Percentiles rank a stretch among this genome's conserved stretches.
phyloP scores from a whole-genome alignment of 2,888 invertebrate genomes.

The Orchestes rusci region DNA sequence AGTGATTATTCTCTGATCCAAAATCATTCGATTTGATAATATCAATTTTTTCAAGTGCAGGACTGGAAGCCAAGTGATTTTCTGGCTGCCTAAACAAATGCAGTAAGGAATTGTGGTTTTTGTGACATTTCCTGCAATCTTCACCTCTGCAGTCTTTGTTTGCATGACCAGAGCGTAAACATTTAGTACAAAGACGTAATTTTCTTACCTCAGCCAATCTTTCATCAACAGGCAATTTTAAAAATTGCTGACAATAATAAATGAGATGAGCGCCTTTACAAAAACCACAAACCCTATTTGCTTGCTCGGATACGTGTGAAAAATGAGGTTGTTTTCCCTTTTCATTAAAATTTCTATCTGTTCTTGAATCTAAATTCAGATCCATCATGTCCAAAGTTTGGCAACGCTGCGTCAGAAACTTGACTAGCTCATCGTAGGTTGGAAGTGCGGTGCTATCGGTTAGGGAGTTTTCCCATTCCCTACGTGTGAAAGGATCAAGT shows the following conservation, averaged over 20 bases:
- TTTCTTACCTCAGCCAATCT: not conserved
- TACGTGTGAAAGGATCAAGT: not conserved
- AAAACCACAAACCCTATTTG: not conserved
- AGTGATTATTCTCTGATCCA: not conserved
- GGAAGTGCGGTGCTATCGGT: not conserved
- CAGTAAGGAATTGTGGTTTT: not conserved
- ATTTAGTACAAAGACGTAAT: not conserved
- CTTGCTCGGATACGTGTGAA: too few species aligned
- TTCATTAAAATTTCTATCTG: not conserved
- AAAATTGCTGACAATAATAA: not conserved
- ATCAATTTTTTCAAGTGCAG: not conserved
- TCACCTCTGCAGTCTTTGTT: not conserved
- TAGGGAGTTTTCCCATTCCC: not conserved
- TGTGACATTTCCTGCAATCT: not conserved
- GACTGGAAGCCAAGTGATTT: too few species aligned
- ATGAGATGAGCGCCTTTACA: not conserved
- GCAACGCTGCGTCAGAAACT: not conserved
- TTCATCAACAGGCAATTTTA: not conserved
- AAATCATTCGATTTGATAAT: not conserved
- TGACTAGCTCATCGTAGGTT: not conserved
- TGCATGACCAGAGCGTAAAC: not conserved
- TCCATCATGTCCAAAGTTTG: slow-evolving; percentile 2
- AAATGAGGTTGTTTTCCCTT: not conserved
- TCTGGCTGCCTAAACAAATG: not conserved
- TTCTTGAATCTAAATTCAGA: not conserved